Percentiles rank a stretch among this genome's conserved stretches.
Conservation (phyloP, 2,888 invertebrate species). For the Papilio elwesi region DNA sequence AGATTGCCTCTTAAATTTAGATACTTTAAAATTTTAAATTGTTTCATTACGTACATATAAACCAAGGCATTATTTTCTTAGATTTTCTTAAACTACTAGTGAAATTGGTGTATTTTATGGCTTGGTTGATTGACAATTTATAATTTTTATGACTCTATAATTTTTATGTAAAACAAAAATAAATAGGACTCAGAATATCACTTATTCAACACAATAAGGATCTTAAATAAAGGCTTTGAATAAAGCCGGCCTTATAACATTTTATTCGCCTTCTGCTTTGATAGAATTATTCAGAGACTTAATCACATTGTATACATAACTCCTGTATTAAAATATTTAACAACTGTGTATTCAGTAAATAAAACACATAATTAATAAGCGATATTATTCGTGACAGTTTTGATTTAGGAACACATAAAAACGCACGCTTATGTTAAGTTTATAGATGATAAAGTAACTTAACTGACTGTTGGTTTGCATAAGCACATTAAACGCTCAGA, state of each 20-base stretch:
- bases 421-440: slow-evolving; percentile 4
- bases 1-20: neutral
- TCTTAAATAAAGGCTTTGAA: too few species aligned
- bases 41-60: slow-evolving; percentile 32
- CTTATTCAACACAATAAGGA: too few species aligned
- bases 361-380: neutral
- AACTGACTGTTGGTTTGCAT: slow-evolving; percentile 8
- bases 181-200: too few species aligned
- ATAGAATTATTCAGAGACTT: too few species aligned
- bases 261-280: too few species aligned
- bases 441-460: slow-evolving; percentile 16
- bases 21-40: slow-evolving; percentile 33
- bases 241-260: too few species aligned
- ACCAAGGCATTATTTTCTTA: neutral
- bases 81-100: neutral
- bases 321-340: too few species aligned
- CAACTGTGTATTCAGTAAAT: too few species aligned
- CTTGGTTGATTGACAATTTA: slow-evolving; percentile 12
- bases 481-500: neutral
- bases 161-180: too few species aligned
- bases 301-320: too few species aligned
- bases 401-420: slow-evolving; percentile 19
- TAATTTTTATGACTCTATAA: neutral
- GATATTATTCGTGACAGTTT: neutral
- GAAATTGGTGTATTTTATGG: slow-evolving; percentile 18